These are phyloP conservation scores for Lathronympha strigana DNA, from an alignment of 2,888 invertebrate species.

Conservation along the genomic window DNA sequence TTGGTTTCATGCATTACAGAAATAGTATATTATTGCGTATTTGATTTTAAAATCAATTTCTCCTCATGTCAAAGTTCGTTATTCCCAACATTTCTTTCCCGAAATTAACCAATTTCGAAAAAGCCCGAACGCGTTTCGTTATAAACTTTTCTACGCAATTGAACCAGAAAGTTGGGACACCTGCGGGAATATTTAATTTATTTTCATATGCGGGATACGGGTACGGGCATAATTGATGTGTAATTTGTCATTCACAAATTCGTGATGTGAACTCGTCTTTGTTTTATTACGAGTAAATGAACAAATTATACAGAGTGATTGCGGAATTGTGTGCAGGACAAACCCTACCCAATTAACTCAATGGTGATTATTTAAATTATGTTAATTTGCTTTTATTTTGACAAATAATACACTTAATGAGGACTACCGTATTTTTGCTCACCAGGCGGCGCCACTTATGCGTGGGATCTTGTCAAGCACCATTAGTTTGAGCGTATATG, in stretches of 20 bases:
- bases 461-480: no score
- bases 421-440: no score
- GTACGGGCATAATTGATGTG: neutral
- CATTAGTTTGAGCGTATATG: no score
- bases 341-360: neutral
- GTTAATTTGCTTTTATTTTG: neutral
- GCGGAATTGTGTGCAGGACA: neutral
- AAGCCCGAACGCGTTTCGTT: neutral
- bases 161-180: constrained; percentile 1
- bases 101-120: neutral
- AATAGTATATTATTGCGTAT: no score
- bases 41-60: no score
- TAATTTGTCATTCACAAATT: constrained; percentile 6
- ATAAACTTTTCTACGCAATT: neutral
- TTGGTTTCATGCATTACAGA: no score
- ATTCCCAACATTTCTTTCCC: neutral
- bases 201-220: constrained; percentile 1
- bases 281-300: neutral
- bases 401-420: no score
- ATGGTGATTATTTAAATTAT: neutral
- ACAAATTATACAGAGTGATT: neutral
- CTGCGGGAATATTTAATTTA: neutral
- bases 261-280: neutral
- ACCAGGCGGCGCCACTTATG: no score
- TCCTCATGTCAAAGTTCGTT: neutral